Conservation (phyloP, 2,113 vertebrate genomes). For the Clarias batrachus region DNA sequence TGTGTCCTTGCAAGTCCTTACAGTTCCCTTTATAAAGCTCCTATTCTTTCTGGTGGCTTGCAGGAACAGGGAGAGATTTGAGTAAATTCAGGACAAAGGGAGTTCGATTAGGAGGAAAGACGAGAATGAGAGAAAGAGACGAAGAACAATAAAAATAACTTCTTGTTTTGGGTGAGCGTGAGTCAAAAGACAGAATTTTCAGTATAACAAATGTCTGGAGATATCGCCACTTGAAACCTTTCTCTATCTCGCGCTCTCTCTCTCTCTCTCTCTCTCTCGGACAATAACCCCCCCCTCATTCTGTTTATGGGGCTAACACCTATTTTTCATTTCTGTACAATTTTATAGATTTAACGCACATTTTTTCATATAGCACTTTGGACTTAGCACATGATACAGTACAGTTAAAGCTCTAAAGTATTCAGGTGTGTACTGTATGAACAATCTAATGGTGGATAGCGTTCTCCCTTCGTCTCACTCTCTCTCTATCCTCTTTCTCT, state of each 20-base stretch:
- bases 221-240: background rate
- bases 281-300: background rate
- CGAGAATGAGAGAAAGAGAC: conserved; percentile 26
- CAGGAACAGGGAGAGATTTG: conserved; percentile 49
- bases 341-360: background rate
- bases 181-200: background rate
- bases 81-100: conserved; percentile 39
- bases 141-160: background rate
- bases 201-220: background rate
- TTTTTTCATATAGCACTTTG: background rate
- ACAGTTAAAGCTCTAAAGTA: background rate
- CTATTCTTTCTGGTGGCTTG: conserved; percentile 38
- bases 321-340: background rate
- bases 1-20: conserved; percentile 49
- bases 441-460: conserved; percentile 6
- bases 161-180: conserved; percentile 24
- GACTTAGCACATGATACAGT: background rate
- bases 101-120: conserved; percentile 18
- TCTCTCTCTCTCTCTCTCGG: background rate
- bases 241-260: background rate
- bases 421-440: background rate
- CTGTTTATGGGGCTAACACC: background rate
- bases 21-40: conserved; percentile 58
- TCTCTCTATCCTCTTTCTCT: conserved; percentile 37
- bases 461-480: conserved; percentile 44